Base-by-base conservation (phyloP, 1,140 invertebrate species). In the Sminthurides bifidus region DNA sequence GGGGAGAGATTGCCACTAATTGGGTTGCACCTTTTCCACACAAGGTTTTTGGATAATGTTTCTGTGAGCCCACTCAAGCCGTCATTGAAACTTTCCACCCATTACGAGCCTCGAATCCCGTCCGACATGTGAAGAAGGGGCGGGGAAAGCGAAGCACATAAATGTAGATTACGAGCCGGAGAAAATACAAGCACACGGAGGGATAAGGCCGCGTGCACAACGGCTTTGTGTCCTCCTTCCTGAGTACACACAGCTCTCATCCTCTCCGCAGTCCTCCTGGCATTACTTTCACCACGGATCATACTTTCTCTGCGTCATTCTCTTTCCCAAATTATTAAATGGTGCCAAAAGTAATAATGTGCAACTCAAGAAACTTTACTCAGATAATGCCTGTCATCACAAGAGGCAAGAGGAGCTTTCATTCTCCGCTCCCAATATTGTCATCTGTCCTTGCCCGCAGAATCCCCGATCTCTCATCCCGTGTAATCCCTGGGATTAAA, bases 401-500 rank as follows among this genome's bases (percentile, higher is more conserved):
- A n/a, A n/a, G n/a, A n/a, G n/a, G n/a, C n/a, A n/a, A n/a, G n/a
- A n/a, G n/a, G n/a, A n/a, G n/a, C n/a, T n/a, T n/a, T n/a, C n/a
- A n/a, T n/a, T n/a, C n/a, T n/a, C n/a, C n/a, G n/a, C n/a, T n/a
- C n/a, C n/a, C n/a, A n/a, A n/a, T n/a, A n/a, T n/a, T n/a, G n/a
- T n/a, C n/a, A n/a, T n/a, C n/a, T n/a, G n/a, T n/a, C n/a, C n/a
- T n/a, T n/a, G n/a, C n/a, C n/a, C n/a, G n/a, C n/a, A 21, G 45
- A 44, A 15, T 10, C 6, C 17, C 6, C 10, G 21, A 8, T 8
- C 10, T 44, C 6, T 23, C 23, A 23, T 21, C 14, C 12, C 41
- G 8, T 48, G 52, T 60, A 60, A 60, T 60, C 58, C 44, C 35
- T 26, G 17, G 49, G 58, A 60, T 60, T 60, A 60, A 60, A 60